These are phyloP conservation scores for Poecile atricapillus DNA, from an alignment of 2,113 vertebrate species.

Conservation along the genomic window DNA sequence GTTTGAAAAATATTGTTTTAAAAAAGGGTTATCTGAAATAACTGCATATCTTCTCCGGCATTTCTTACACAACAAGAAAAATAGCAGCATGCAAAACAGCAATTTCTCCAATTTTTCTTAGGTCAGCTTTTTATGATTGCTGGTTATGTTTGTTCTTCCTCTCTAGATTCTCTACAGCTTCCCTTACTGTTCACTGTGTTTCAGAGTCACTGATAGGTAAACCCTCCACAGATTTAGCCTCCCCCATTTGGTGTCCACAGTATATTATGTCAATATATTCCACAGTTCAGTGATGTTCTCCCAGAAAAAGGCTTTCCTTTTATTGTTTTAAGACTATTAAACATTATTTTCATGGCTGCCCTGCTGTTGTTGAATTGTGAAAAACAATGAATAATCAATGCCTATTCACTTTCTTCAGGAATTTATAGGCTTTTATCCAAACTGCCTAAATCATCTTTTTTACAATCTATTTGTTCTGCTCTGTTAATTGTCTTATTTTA, in stretches of 20 bases:
- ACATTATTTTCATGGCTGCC: not conserved
- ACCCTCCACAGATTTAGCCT: not conserved
- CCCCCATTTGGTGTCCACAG: not conserved
- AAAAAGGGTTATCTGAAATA: not conserved
- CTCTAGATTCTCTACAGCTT: not conserved
- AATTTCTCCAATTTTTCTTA: not conserved
- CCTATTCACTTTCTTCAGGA: not conserved
- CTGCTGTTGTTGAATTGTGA: not conserved
- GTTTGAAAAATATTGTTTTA: not conserved
- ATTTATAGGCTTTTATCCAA: constrained; percentile 10
- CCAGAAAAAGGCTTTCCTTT: not conserved
- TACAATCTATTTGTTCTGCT: not conserved
- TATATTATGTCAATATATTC: not conserved
- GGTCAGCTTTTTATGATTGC: not conserved
- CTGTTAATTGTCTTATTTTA: not conserved
- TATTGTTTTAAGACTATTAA: constrained; percentile 8
- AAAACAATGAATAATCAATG: constrained; percentile 49
- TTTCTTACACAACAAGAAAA: not conserved
- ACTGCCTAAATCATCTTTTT: constrained; percentile 16
- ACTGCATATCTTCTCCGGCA: not conserved
- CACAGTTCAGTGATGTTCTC: not conserved
- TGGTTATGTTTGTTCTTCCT: not conserved
- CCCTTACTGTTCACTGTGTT: not conserved
- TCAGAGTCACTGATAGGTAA: not conserved
- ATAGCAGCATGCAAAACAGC: not conserved